Conservation (phyloP, 2,113 vertebrate species). For the Gymnobelideus leadbeateri region DNA sequence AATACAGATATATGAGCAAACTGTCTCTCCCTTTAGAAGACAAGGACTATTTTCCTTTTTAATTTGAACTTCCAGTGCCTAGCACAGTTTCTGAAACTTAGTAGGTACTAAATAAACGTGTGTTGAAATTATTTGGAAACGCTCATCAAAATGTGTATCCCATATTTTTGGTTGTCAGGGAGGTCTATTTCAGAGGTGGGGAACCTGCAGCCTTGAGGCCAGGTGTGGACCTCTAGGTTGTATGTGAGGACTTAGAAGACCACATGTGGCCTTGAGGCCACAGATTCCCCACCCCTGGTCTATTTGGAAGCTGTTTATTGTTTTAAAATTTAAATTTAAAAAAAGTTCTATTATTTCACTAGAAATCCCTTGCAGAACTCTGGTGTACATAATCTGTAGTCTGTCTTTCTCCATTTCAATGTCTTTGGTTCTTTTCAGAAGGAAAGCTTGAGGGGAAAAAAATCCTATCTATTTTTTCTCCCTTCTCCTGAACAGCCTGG, state of each 20-base stretch:
- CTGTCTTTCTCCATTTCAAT: conserved; percentile 3
- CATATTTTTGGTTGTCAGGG: not conserved
- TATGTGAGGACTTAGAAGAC: no score
- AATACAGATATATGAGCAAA: not conserved
- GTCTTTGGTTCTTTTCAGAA: not conserved
- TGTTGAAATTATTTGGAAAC: not conserved
- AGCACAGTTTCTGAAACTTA: not conserved
- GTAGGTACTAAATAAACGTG: not conserved
- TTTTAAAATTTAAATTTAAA: not conserved
- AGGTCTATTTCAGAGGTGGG: not conserved
- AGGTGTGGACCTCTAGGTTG: no score
- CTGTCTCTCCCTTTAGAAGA: not conserved
- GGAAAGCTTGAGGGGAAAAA: conserved; percentile 35
- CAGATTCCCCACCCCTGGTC: no score
- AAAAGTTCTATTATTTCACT: not conserved
- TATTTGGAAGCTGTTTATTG: not conserved
- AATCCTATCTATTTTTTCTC: not conserved
- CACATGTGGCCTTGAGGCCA: no score
- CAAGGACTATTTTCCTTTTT: not conserved
- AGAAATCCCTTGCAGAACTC: not conserved
- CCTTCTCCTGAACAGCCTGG: not conserved
- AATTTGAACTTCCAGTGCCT: not conserved
- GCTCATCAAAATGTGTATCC: not conserved
- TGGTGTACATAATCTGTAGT: not conserved
- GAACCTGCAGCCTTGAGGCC: no score